Percentiles rank a stretch among this genome's conserved stretches.
phyloP scores from a whole-genome alignment of 92 coral and sea anemone genomes.

The Zoanthus gigantus region DNA sequence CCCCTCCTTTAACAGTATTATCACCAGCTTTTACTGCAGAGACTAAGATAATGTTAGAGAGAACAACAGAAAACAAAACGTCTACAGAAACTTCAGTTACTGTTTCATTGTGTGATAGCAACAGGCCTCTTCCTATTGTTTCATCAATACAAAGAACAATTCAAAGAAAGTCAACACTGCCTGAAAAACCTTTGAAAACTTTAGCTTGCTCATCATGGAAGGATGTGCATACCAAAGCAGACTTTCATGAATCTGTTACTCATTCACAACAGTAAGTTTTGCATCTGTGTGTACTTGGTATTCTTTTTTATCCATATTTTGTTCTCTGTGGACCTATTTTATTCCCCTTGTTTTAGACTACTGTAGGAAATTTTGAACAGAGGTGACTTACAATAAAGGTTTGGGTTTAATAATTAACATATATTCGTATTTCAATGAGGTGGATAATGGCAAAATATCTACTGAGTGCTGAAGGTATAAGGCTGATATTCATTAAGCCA shows the following conservation, averaged over 20 bases:
- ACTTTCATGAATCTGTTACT: background rate
- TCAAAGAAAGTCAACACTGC: background rate
- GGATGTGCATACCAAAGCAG: background rate
- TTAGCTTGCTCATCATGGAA: background rate
- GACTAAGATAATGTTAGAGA: background rate
- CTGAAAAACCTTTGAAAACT: background rate
- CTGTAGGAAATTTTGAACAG: too few species aligned
- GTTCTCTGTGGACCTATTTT: too few species aligned
- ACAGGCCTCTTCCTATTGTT: background rate
- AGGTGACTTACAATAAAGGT: too few species aligned
- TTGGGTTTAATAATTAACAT: too few species aligned
- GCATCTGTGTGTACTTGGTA: too few species aligned
- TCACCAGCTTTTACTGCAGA: conserved; percentile 1
- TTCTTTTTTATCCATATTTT: too few species aligned
- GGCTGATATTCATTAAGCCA: too few species aligned
- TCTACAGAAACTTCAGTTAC: conserved; percentile 3
- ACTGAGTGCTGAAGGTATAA: too few species aligned
- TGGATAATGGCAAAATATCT: too few species aligned
- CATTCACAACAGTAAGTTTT: conserved; percentile 21
- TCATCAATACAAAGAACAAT: background rate
- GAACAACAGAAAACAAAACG: background rate
- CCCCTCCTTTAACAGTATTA: background rate
- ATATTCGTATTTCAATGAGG: too few species aligned
- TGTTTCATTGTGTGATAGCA: background rate
- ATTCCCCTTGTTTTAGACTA: too few species aligned